Evolutionary conservation across 1,140 invertebrate genomes (phyloP).

Genomic region (Drosophila pallidifrons): DNA sequence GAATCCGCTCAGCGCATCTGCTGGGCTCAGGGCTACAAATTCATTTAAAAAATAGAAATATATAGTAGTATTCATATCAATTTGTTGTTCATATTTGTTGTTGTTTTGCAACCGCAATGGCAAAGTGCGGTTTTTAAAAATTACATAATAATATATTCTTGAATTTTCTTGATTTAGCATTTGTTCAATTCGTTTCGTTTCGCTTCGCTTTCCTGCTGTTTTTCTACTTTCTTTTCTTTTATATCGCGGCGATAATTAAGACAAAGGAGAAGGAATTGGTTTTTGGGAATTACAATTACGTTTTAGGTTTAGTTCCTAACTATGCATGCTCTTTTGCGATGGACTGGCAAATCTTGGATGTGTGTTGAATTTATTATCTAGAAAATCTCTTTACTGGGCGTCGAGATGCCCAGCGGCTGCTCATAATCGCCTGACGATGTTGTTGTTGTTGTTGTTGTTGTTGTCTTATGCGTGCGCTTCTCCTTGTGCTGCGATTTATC

Average conservation of each 20-base stretch:
- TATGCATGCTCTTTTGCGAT: slow-evolving; percentile 22
- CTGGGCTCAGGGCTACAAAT: slow-evolving; percentile 26
- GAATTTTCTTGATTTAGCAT: slow-evolving; percentile 21
- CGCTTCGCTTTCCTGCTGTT: not conserved
- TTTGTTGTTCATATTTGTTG: slow-evolving; percentile 26
- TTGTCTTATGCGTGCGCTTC: slow-evolving; percentile 46
- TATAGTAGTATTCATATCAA: slow-evolving; percentile 11
- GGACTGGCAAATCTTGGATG: not conserved
- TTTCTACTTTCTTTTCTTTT: slow-evolving; percentile 42
- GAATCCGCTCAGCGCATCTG: slow-evolving; percentile 1
- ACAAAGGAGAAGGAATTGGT: slow-evolving; percentile 9
- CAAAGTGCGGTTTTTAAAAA: slow-evolving; percentile 30
- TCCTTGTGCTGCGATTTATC: slow-evolving; percentile 65
- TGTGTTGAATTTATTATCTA: slow-evolving; percentile 64
- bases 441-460: not conserved
- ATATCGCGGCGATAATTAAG: slow-evolving; percentile 80
- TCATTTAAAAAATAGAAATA: slow-evolving; percentile 49
- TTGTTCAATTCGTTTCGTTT: slow-evolving; percentile 61
- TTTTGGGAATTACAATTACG: slow-evolving; percentile 8
- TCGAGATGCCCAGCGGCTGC: slow-evolving; percentile 95
- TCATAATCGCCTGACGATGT: slow-evolving; percentile 87
- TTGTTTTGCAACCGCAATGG: slow-evolving; percentile 26
- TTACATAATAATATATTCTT: slow-evolving; percentile 23
- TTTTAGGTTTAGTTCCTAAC: slow-evolving; percentile 17
- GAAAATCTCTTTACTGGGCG: slow-evolving; percentile 94